Base-by-base conservation (phyloP, 2,888 invertebrate species). In the Podabrus alpinus region DNA sequence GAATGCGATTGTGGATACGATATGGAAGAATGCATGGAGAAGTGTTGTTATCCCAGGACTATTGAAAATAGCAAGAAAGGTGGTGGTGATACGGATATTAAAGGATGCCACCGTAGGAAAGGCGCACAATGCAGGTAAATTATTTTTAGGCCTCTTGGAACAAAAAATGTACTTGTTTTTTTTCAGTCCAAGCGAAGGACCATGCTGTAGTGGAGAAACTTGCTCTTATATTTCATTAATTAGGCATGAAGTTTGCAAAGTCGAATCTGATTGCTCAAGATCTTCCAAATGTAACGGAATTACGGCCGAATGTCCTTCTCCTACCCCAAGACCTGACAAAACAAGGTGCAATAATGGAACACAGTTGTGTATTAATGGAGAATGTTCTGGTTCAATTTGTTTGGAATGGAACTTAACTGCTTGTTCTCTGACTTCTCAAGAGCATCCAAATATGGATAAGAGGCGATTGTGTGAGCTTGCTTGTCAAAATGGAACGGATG, bases 1-100 rank as follows among this genome's bases (percentile, higher is more conserved):
- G 96, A 99, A 88, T 99, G 99, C 86, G 99, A 99, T 87, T 97
- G 97, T 84, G 97, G 97, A 19, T 99, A 97, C 86, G 95, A 96
- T 82, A 93, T 94, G 78, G 93, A 93, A 13, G 98, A 99, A 84
- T 99, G 99, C 88, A 93, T 92, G 80, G 94, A 95, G 82, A 94
- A 92, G 78, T 99, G 99, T 86, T 99, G 99, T 87, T 96, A 97
- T 87, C 97, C 98, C 15, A 90, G 96, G 17, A 89, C 93, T 82
- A 90, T 95, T 69, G 94, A 92, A 85, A 91, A 91, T 60, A 88
- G 90, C 78, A 96, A 95, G 81, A 90, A 90, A 78, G 91, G 90
- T 72, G 87, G 89, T 77, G n/a, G 45, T 7, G 95, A 95, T 86
- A 88, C 88, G 59, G 90, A 92, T 0, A 95, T 95, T 60, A 92